phyloP scores from a whole-genome alignment of 2,797 vertebrate genomes.

The Pantherophis vulpinus region DNA sequence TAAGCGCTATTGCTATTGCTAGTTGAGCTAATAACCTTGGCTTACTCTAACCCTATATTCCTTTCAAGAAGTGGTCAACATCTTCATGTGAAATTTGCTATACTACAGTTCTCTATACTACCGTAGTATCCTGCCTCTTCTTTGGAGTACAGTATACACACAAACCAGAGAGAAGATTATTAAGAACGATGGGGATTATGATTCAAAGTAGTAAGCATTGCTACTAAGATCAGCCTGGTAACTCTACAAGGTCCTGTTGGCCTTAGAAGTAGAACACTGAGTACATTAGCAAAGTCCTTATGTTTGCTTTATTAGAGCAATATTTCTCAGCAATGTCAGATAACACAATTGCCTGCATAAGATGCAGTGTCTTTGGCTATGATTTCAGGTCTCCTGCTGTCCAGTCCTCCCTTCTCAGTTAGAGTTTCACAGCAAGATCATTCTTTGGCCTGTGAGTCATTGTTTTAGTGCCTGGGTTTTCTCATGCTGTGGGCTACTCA shows the following conservation, averaged over 20 bases:
- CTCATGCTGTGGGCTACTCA: slow-evolving; percentile 1
- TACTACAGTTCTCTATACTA: not conserved
- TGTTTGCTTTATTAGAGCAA: not conserved
- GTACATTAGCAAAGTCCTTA: not conserved
- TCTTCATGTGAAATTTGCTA: not conserved
- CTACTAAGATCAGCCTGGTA: not conserved
- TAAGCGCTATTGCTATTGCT: too few species aligned
- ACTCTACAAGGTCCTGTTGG: not conserved
- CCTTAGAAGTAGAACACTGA: not conserved
- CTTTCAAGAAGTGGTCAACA: not conserved
- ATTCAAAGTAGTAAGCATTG: not conserved
- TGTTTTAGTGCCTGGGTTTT: slow-evolving; percentile 13
- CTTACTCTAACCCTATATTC: not conserved
- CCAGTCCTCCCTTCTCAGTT: not conserved
- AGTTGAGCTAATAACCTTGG: not conserved
- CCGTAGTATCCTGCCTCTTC: not conserved
- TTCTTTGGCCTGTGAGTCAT: slow-evolving; percentile 5
- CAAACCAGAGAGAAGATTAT: not conserved
- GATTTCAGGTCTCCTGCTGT: not conserved
- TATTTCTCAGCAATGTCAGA: not conserved
- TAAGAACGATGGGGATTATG: not conserved
- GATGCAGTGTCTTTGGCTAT: not conserved
- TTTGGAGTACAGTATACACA: not conserved
- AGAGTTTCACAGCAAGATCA: not conserved
- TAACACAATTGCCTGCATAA: not conserved